These are phyloP conservation scores for Stenodera caucasica DNA, from an alignment of 2,888 invertebrate species.

Conservation along the genomic window DNA sequence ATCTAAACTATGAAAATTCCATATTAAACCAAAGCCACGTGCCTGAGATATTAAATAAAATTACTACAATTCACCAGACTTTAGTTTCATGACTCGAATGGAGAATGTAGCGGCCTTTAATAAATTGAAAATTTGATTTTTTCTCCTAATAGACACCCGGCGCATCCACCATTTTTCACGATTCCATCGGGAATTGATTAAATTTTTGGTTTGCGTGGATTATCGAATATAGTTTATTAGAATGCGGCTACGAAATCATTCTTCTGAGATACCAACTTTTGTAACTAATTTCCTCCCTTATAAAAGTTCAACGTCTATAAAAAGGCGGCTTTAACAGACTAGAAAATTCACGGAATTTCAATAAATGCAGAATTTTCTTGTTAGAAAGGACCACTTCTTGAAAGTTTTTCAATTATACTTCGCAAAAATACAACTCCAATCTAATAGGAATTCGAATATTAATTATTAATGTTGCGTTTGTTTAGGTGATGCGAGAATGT, in stretches of 20 bases:
- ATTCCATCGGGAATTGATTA: too few relatives aligned
- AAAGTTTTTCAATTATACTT: background rate
- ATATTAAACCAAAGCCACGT: constrained; percentile 44
- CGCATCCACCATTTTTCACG: too few relatives aligned
- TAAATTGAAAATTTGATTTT: too few relatives aligned
- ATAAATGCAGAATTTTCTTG: background rate
- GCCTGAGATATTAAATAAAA: constrained; percentile 45
- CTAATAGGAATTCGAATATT: too few relatives aligned
- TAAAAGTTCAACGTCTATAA: too few relatives aligned
- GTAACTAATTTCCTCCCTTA: background rate
- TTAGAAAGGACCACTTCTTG: too few relatives aligned
- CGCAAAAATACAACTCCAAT: too few relatives aligned
- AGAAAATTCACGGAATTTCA: background rate
- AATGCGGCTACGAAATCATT: too few relatives aligned
- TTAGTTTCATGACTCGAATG: constrained; percentile 19
- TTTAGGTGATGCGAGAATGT: too few relatives aligned
- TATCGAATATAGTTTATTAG: background rate
- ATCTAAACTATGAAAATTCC: constrained; percentile 42
- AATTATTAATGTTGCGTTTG: too few relatives aligned
- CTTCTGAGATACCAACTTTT: background rate
- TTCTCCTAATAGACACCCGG: constrained; percentile 4
- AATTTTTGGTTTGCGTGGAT: too few relatives aligned
- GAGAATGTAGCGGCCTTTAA: constrained; percentile 12
- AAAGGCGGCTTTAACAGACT: background rate
- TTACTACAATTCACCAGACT: constrained; percentile 19